These are phyloP conservation scores for Hyperopisus bebe DNA, from an alignment of 2,113 vertebrate species.

Conservation along the genomic window DNA sequence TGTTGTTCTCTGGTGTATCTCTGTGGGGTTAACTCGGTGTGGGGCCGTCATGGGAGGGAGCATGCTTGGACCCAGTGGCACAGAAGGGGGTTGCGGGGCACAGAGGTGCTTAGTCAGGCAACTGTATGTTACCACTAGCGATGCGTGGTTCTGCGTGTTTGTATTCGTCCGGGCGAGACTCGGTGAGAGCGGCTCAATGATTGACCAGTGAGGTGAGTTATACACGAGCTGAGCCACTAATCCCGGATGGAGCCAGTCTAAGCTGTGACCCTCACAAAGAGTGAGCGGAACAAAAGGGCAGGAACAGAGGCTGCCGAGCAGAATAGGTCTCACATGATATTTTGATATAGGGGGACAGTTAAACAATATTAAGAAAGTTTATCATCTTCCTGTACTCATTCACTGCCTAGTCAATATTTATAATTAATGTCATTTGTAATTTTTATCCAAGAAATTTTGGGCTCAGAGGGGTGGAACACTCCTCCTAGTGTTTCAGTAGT, in stretches of 20 bases:
- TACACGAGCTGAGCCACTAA: not conserved
- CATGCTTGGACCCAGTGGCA: not conserved
- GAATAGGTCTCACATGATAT: slow-evolving; percentile 16
- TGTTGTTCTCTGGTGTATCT: not conserved
- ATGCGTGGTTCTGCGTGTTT: not conserved
- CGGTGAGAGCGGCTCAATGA: not conserved
- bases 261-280: not conserved
- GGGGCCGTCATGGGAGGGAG: not conserved
- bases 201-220: not conserved
- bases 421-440: not conserved
- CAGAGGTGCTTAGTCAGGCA: not conserved
- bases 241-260: not conserved
- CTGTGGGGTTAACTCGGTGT: not conserved
- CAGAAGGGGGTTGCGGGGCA: not conserved
- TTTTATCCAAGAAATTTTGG: not conserved
- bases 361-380: not conserved
- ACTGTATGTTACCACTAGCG: not conserved
- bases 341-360: not conserved
- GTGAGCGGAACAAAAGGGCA: not conserved
- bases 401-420: not conserved
- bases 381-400: not conserved
- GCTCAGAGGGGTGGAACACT: not conserved
- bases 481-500: not conserved
- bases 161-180: not conserved
- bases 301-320: not conserved